Evolutionary conservation across 1,140 invertebrate genomes (phyloP), one percentile per base, ranked within the genome.

Genomic region (Augochlora pura): DNA sequence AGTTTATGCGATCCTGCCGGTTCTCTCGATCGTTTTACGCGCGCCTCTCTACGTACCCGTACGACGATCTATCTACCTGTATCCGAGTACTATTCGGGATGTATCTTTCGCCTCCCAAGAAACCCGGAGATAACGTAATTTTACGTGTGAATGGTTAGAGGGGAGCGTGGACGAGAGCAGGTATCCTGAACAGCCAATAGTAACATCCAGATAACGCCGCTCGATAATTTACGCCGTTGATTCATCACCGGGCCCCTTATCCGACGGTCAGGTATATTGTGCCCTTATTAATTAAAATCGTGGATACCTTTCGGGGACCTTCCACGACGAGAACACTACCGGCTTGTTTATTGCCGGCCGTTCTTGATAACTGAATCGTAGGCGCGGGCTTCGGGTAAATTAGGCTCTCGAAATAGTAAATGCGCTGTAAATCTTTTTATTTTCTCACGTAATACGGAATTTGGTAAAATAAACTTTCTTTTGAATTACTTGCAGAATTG

Each of bases 251-350:
- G 6, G 18, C 62, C 66, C 71, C 38, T 54, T 54, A 75, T 84
- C 83, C 60, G 46, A 54, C 72, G 32, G 38, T 39, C 77, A 68
- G 82, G 70, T 63, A 88, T 89, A 6, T 54, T 18, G 74, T 49
- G 88, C 89, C 85, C 87, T 87, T 88, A 91, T 92, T 92, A 92
- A 91, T 92, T 92, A 90, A 90, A 90, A 88, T 54, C 57, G 32
- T 75, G 32, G 75, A 42, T 64, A 46, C 54, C 46, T 80, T 74
- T 65, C 77, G 57, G 62, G 73, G 69, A 60, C 27, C 68, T 18
- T 60, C 21, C 8, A 42, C 42, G 23, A 42, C 42, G 49, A 25
- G 9, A 18, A 68, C 25, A 21, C 46, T 14, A 27, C 6, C 65
- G 39, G 23, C 12, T 2, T 9, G 49, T 52, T 52, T 21, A 52